Conservation (phyloP, 2,113 vertebrate genomes). For the Cephalophus harveyi region DNA sequence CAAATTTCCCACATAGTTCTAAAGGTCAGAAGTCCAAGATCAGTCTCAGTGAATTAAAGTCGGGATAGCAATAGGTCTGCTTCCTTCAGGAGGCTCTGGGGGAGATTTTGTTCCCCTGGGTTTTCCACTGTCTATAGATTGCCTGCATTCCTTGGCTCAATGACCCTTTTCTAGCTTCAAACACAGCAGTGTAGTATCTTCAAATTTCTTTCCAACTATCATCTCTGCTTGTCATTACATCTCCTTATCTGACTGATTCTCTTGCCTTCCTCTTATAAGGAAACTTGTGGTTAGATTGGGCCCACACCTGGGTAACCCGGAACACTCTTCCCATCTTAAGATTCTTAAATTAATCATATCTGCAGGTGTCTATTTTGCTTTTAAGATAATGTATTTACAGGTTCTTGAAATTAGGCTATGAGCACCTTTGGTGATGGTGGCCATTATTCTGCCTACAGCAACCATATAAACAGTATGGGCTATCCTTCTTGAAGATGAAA, state of each 20-base stretch:
- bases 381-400: not conserved
- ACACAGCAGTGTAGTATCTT: not conserved
- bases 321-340: not conserved
- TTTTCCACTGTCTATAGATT: not conserved
- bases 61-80: not conserved
- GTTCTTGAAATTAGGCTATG: not conserved
- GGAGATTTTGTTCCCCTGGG: not conserved
- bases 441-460: not conserved
- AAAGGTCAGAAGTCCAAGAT: not conserved
- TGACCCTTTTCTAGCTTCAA: not conserved
- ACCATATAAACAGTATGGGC: not conserved
- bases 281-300: not conserved
- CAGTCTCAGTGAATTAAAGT: not conserved
- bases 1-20: not conserved
- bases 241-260: not conserved
- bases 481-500: not conserved
- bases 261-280: not conserved
- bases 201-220: not conserved
- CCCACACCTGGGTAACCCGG: not conserved
- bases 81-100: not conserved
- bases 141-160: not conserved
- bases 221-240: not conserved
- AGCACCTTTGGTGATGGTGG: not conserved
- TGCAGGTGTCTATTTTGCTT: not conserved
- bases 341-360: not conserved